These are phyloP conservation scores for Acipenser ruthenus DNA, from an alignment of 2,797 vertebrate species.

Conservation along the genomic window DNA sequence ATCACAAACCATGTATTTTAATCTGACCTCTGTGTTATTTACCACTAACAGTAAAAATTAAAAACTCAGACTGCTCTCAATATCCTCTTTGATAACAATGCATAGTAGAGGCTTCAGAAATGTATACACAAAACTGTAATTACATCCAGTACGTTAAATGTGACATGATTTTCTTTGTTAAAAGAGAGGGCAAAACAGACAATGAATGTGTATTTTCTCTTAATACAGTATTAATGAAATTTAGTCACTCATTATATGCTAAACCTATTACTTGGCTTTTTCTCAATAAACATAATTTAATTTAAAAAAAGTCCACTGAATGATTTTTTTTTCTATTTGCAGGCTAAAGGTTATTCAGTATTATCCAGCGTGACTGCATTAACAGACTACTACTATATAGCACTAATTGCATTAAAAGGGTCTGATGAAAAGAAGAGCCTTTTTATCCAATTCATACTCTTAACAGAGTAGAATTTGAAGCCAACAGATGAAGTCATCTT, in stretches of 20 bases:
- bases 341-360: not conserved
- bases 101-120: too few species aligned
- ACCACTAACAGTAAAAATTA: too few species aligned
- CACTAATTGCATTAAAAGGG: not conserved
- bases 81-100: too few species aligned
- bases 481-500: not conserved
- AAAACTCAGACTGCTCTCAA: too few species aligned
- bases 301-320: not conserved
- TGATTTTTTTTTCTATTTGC: not conserved
- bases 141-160: too few species aligned
- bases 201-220: too few species aligned
- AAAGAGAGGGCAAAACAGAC: too few species aligned
- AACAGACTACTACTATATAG: not conserved
- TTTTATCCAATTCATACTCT: not conserved
- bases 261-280: not conserved
- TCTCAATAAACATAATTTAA: not conserved
- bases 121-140: too few species aligned
- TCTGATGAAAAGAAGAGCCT: not conserved
- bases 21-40: too few species aligned
- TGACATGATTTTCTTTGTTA: too few species aligned
- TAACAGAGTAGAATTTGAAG: not conserved
- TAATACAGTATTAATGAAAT: too few species aligned
- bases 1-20: too few species aligned
- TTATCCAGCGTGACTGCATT: not conserved
- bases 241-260: not conserved